Evolutionary conservation across 2,113 vertebrate genomes (phyloP).

Genomic region (Girardinichthys multiradiatus): DNA sequence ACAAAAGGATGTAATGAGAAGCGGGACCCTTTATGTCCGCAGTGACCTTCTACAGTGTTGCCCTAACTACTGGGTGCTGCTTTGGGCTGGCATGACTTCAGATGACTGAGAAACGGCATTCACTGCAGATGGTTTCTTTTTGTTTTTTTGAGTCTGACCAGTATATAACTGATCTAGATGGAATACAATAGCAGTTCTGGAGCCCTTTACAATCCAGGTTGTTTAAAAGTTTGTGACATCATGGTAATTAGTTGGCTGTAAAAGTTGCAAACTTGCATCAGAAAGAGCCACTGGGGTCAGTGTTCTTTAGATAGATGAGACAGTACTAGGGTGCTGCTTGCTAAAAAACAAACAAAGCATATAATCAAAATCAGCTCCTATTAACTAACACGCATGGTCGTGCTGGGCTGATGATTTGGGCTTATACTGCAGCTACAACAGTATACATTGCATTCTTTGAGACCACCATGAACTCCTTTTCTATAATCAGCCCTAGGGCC

Average conservation of each 20-base stretch:
- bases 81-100: constrained; percentile 39
- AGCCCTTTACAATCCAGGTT: background rate
- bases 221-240: background rate
- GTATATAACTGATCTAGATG: constrained; percentile 26
- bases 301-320: too few species aligned
- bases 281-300: too few species aligned
- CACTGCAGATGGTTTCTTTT: constrained; percentile 1
- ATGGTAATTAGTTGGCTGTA: too few species aligned
- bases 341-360: too few species aligned
- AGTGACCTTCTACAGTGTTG: constrained; percentile 39
- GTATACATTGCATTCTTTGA: background rate
- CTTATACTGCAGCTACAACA: background rate
- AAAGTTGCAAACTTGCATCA: too few species aligned
- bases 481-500: background rate
- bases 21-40: constrained; percentile 24
- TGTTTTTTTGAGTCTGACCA: constrained; percentile 25
- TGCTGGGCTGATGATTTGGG: too few species aligned
- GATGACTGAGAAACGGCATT: constrained; percentile 30
- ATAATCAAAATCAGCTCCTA: too few species aligned
- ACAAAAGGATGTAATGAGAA: constrained; percentile 27
- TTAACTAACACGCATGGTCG: too few species aligned
- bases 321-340: too few species aligned
- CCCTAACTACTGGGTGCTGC: constrained; percentile 51
- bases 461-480: background rate
- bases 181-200: constrained; percentile 16